phyloP scores from a whole-genome alignment of 2,797 vertebrate genomes.

The Pipistrellus kuhlii region DNA sequence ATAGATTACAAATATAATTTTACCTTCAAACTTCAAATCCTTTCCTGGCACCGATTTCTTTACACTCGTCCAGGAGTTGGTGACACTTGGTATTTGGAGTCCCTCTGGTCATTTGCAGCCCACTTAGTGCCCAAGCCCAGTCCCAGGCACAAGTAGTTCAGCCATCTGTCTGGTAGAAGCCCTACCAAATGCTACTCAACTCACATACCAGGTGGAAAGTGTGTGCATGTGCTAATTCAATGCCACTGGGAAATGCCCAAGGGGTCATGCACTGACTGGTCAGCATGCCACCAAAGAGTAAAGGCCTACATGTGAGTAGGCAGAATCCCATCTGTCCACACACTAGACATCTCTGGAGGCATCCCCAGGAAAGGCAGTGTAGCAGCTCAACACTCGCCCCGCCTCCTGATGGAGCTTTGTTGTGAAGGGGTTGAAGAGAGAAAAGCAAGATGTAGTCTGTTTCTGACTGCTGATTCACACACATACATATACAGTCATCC shows the following conservation, averaged over 20 bases:
- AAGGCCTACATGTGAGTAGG: background rate
- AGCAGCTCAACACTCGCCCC: background rate
- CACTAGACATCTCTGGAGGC: background rate
- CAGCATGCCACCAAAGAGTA: background rate
- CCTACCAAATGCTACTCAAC: background rate
- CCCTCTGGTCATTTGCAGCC: background rate
- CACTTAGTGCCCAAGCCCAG: too few relatives aligned
- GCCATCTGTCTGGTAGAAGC: background rate
- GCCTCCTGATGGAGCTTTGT: background rate
- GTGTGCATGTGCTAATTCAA: background rate
- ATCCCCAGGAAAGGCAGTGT: background rate
- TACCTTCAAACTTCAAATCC: background rate
- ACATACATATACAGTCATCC: background rate
- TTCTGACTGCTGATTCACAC: background rate
- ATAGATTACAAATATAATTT: background rate
- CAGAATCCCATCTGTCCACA: background rate
- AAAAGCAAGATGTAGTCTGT: background rate
- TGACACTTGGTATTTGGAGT: background rate
- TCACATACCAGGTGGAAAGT: background rate
- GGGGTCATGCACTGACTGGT: background rate
- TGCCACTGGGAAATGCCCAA: background rate
- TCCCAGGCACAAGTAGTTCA: rapidly evolving
- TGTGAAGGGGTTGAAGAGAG: background rate
- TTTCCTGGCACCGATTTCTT: background rate
- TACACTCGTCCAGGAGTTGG: rapidly evolving